Base-by-base conservation (phyloP, 2,888 invertebrate genomes). In the Holacanthella duospinosa region DNA sequence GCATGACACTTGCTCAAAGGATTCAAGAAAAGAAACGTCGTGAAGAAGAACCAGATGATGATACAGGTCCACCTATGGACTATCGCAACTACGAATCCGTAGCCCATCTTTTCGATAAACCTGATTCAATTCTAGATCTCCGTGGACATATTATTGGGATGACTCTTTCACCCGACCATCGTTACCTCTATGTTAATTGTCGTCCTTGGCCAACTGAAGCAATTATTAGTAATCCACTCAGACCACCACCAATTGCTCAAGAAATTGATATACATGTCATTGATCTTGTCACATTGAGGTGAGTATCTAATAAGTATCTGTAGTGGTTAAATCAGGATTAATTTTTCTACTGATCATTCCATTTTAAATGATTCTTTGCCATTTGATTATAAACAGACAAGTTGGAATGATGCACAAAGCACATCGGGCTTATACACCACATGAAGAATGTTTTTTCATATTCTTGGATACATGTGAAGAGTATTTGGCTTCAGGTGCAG, bases 231-330 rank as follows among this genome's bases (percentile, higher is more conserved):
- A 85, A 88, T 78, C 87, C 89, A 0, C 77, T 89, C 59, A 84
- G 86, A 74, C 89, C 89, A 16, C 89, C 90, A 0, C 89, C 89
- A 0, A 88, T 89, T 71, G 89, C 89, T 16, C 86, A 88, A 77
- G 88, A 89, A 80, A 89, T 90, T 60, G 89, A 90, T 75, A 87
- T 91, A 70, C 89, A 89, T 74, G 89, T 90, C 0, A 89, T 90
- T 71, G 90, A 91, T 78, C 79, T 91, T 68, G 82, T 84, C 64
- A 87, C 85, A 0, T 78, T 89, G 65, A 84, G 85, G 74, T 83
- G 84, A 75, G 64, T 44, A 28, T 55, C 25, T 16, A 59, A 59
- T 36, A 9, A 16, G 16, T 3, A 36, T 43, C 26, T n/a, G n/a
- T n/a, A n/a, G n/a, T n/a, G n/a, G n/a, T n/a, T n/a, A n/a, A n/a